phyloP scores from a whole-genome alignment of 2,797 vertebrate species.

The Harpagifer antarcticus region DNA sequence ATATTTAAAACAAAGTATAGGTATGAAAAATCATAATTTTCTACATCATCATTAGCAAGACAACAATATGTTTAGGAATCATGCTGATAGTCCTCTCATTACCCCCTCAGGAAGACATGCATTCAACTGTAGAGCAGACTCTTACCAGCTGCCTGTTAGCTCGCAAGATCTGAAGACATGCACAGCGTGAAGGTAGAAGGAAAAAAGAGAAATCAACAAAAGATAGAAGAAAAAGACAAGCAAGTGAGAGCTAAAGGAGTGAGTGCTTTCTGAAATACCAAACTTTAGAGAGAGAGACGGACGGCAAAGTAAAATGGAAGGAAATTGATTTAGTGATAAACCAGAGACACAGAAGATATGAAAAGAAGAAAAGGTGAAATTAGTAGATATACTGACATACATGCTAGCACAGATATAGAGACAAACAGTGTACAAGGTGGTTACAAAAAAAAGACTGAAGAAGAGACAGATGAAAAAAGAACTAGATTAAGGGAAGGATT shows the following conservation, averaged over 20 bases:
- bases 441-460: constrained; percentile 42
- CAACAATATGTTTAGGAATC: constrained; percentile 18
- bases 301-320: constrained; percentile 29
- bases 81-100: constrained; percentile 35
- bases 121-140: constrained; percentile 71
- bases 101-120: constrained; percentile 65
- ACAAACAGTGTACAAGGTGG: constrained; percentile 12
- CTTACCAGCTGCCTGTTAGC: constrained; percentile 96
- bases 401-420: constrained; percentile 17
- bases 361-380: constrained; percentile 15
- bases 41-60: constrained; percentile 10
- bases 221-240: constrained; percentile 61
- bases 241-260: constrained; percentile 50
- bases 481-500: constrained; percentile 21
- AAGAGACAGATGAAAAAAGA: constrained; percentile 19
- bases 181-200: constrained; percentile 85
- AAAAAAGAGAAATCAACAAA: constrained; percentile 74
- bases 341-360: constrained; percentile 7
- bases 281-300: constrained; percentile 51
- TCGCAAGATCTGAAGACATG: constrained; percentile 94
- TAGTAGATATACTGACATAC: constrained; percentile 14
- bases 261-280: constrained; percentile 51
- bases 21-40: background rate
- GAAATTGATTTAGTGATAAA: constrained; percentile 15
- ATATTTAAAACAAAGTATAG: background rate